Evolutionary conservation across 2,797 vertebrate species (phyloP), one percentile per base, ranked within the genome.

Genomic region (Rhinichthys osculus): DNA sequence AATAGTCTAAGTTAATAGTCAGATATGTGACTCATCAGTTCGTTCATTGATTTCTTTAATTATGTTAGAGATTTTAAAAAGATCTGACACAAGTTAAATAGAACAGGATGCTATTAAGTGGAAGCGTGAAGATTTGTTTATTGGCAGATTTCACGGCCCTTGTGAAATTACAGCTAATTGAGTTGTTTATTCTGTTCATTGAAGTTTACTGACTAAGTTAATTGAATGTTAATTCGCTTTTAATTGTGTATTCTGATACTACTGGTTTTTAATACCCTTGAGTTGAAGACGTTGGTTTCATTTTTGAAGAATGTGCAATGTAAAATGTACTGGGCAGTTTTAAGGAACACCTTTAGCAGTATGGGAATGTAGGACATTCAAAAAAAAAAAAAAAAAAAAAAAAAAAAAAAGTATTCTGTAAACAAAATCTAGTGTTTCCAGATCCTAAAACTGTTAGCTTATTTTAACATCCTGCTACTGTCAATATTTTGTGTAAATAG

Each of bases 101-200:
- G 38, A 64, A 44, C 16, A 44, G 16, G 38, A 64, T 78, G 38
- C 62, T 62, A 44, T 78, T 64, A 79, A 64, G 38, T 42, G 8
- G 14, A 78, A 64, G 77, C n/a, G 38, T 64, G 16, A 44, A 64
- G 16, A 64, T 42, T 17, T 44, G 21, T 30, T 78, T 21, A 44
- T 33, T 44, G 38, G 57, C 16, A 79, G n/a, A 33, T 79, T 66
- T 66, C 7, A 66, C 6, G 7, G 77, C 13, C 9, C 16, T n/a
- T 44, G 77, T 62, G 52, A 78, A 78, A 78, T n/a, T 78, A 7
- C 38, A 64, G 40, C 42, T 64, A 44, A 77, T n/a, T 57, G 50
- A 78, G 7, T 16, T 27, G 33, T 40, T 78, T 64, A 64, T 64
- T 78, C 54, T 21, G 77, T 64, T 40, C 14, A 42, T 13, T 64